Conservation (phyloP, 2,888 invertebrate species). For the Aphodius sticticus region DNA sequence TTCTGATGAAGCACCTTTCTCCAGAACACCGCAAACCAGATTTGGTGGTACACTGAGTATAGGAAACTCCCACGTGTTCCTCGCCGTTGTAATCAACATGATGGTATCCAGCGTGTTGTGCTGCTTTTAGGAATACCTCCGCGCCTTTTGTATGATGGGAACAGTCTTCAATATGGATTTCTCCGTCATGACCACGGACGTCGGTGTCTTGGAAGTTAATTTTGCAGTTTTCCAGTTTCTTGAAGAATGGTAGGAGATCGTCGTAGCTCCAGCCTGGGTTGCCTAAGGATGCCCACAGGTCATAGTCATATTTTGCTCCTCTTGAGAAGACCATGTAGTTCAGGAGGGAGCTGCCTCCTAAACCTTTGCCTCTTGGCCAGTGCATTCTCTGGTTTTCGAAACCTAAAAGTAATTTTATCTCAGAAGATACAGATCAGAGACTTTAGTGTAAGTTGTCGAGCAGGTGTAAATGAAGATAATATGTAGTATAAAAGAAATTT, state of each 20-base stretch:
- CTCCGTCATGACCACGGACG: slow-evolving; percentile 58
- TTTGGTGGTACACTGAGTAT: slow-evolving; percentile 58
- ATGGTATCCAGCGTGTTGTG: slow-evolving; percentile 62
- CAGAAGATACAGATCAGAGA: too few species aligned
- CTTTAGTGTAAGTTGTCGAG: too few species aligned
- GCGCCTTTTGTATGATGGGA: slow-evolving; percentile 60
- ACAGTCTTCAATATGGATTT: slow-evolving; percentile 57
- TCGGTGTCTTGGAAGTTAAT: slow-evolving; percentile 51
- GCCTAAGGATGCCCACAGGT: slow-evolving; percentile 71
- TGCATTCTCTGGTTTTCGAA: slow-evolving; percentile 40
- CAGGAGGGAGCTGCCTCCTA: slow-evolving; percentile 62
- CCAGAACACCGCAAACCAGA: slow-evolving; percentile 55
- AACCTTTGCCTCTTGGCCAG: slow-evolving; percentile 65
- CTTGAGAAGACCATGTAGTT: slow-evolving; percentile 65
- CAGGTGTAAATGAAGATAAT: too few species aligned
- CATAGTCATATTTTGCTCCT: slow-evolving; percentile 72
- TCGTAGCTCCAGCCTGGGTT: slow-evolving; percentile 74
- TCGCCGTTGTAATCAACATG: slow-evolving; percentile 55
- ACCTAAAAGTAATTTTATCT: slow-evolving; percentile 16
- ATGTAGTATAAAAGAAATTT: too few species aligned
- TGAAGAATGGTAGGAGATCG: slow-evolving; percentile 57
- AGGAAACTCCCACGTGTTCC: slow-evolving; percentile 58
- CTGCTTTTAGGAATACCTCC: slow-evolving; percentile 68
- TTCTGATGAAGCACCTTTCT: slow-evolving; percentile 57
- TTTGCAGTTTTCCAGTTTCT: slow-evolving; percentile 53